Evolutionary conservation across 2,888 invertebrate species (phyloP), one percentile per base, ranked within the genome.

Genomic region (Podabrus alpinus): DNA sequence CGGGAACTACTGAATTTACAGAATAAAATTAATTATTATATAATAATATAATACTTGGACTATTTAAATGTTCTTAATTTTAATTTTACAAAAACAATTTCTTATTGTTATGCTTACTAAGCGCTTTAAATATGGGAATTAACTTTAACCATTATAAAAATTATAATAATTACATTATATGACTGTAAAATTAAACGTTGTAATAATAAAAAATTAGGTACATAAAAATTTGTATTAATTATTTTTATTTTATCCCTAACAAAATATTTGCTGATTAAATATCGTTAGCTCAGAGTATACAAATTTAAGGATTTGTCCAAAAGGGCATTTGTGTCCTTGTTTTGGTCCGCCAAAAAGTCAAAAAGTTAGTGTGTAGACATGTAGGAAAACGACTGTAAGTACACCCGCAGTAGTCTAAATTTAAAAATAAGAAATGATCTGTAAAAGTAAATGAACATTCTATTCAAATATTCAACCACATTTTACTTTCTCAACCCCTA

Each of bases 1-100:
- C 86, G 7, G 86, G 84, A 15, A 84, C 85, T 9, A 78, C 81
- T 9, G 80, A 81, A 21, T 77, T 85, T 16, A 21, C 84, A 3
- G 79, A 83, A 64, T n/a, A n/a, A n/a, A n/a, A n/a, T n/a, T n/a
- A 80, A 84, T 71, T 83, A 85, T 15, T 15, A 29, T n/a, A n/a
- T n/a, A n/a, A n/a, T n/a, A 45, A n/a, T 45, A n/a, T 5, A 45
- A 45, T 45, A 45, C 13, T n/a, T 45, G 7, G 1, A 5, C 7
- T 45, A 7, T 45, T 45, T 45, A 13, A 45, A 7, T n/a, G 5
- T 45, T n/a, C n/a, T 13, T 2, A n/a, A 13, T 45, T n/a, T 45
- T 7, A 45, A 45, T n/a, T 45, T 45, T 45, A 45, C 7, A 45
- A n/a, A 13, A 7, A 45, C n/a, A 45, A 45, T 45, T 45, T 45